A percentile compares a stretch with the other conserved stretches of the same genome.
Conservation (phyloP, 2,888 invertebrate genomes). For the Chydorus sphaericus region DNA sequence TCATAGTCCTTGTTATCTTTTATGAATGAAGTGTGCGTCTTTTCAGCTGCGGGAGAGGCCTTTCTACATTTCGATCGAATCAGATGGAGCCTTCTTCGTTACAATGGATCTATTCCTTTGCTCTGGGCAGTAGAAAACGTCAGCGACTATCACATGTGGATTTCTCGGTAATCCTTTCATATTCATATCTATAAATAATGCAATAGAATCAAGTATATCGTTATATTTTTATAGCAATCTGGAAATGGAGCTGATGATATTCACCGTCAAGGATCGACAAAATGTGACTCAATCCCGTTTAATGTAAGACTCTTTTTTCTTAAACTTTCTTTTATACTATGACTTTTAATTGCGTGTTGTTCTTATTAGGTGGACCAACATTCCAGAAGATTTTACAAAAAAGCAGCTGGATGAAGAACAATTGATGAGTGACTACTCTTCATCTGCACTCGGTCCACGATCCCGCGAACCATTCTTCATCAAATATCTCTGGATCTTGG, state of each 20-base stretch:
- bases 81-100: background rate
- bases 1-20: background rate
- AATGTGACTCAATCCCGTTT: background rate
- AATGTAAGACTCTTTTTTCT: too few relatives aligned
- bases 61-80: background rate
- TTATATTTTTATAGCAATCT: background rate
- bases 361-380: constrained; percentile 1
- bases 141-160: background rate
- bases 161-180: too few relatives aligned
- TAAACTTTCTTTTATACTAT: too few relatives aligned
- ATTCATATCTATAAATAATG: too few relatives aligned
- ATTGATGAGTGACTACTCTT: background rate
- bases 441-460: background rate
- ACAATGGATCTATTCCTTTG: background rate
- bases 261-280: background rate
- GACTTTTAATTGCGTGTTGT: too few relatives aligned
- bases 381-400: background rate
- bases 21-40: too few relatives aligned
- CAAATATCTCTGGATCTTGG: background rate
- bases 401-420: background rate
- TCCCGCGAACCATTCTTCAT: background rate
- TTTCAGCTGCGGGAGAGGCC: too few relatives aligned
- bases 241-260: background rate
- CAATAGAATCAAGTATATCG: background rate
- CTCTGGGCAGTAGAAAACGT: background rate